Conservation (phyloP, 2,113 vertebrate species). For the Halichoeres trimaculatus region DNA sequence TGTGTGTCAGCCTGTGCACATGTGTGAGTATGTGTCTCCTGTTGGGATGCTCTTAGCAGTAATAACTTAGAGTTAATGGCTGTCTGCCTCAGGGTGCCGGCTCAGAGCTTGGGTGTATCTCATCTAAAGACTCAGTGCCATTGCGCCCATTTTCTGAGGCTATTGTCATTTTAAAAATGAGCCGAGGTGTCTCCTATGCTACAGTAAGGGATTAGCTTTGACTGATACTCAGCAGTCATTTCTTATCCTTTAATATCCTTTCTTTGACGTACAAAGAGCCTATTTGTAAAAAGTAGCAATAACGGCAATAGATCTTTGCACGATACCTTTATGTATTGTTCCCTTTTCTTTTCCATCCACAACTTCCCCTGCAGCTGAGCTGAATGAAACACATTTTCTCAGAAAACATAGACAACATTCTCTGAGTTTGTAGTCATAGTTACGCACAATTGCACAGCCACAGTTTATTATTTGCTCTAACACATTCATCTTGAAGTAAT, state of each 20-base stretch:
- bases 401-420: background rate
- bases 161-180: conserved; percentile 69
- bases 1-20: background rate
- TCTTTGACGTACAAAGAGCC: conserved; percentile 27
- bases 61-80: conserved; percentile 74
- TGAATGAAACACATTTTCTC: conserved; percentile 13
- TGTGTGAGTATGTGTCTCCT: conserved; percentile 42
- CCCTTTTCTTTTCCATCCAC: conserved; percentile 47
- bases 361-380: conserved; percentile 31
- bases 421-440: background rate
- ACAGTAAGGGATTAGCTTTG: conserved; percentile 26
- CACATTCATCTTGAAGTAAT: background rate
- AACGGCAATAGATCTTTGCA: conserved; percentile 13
- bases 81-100: conserved; percentile 53
- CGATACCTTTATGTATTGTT: conserved; percentile 12
- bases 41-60: conserved; percentile 71
- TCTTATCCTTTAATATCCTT: conserved; percentile 15
- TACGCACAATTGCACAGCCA: background rate
- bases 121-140: conserved; percentile 45
- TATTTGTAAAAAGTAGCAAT: conserved; percentile 22
- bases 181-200: conserved; percentile 52
- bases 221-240: conserved; percentile 45
- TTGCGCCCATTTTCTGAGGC: conserved; percentile 61
- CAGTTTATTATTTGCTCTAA: conserved; percentile 3
- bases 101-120: conserved; percentile 53